Percentiles rank a stretch among this genome's conserved stretches.
Conservation (phyloP, 2,113 vertebrate species). For the Oreochromis spilurus region DNA sequence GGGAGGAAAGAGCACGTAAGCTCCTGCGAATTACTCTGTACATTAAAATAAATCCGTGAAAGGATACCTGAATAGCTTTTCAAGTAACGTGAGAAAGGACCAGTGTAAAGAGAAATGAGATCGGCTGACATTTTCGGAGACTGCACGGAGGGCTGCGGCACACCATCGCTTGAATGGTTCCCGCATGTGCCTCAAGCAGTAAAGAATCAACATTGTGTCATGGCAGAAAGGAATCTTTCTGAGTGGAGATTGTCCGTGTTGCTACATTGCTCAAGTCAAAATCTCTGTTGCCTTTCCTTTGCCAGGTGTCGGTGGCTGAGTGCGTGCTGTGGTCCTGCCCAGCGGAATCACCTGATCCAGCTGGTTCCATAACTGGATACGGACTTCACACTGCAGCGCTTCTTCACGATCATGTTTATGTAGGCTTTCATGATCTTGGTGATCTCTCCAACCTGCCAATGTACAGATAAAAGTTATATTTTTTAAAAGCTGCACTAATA, state of each 20-base stretch:
- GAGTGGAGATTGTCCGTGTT: not conserved
- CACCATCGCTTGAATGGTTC: not conserved
- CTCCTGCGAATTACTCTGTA: not conserved
- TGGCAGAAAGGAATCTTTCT: not conserved
- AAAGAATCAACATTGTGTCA: not conserved
- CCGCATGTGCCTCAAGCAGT: not conserved
- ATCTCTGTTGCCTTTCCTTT: not conserved
- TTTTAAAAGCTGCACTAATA: not conserved
- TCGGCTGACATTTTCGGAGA: not conserved
- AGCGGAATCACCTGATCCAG: constrained; percentile 81
- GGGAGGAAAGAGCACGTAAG: not conserved
- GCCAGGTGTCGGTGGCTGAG: not conserved
- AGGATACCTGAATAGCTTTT: constrained; percentile 13
- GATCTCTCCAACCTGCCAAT: constrained; percentile 83
- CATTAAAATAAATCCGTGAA: not conserved
- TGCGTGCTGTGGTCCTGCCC: not conserved
- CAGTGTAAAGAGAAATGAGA: constrained; percentile 20
- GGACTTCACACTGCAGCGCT: constrained; percentile 86
- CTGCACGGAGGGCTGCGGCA: constrained; percentile 1
- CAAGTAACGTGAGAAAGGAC: constrained; percentile 20
- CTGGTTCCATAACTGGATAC: constrained; percentile 77
- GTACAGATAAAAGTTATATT: not conserved
- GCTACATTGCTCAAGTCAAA: not conserved
- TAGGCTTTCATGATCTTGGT: constrained; percentile 95
- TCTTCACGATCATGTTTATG: constrained; percentile 94